Evolutionary conservation across 92 coral and sea anemone species (phyloP), one percentile per base, ranked within the genome.

Genomic region (Paragorgia papillata): DNA sequence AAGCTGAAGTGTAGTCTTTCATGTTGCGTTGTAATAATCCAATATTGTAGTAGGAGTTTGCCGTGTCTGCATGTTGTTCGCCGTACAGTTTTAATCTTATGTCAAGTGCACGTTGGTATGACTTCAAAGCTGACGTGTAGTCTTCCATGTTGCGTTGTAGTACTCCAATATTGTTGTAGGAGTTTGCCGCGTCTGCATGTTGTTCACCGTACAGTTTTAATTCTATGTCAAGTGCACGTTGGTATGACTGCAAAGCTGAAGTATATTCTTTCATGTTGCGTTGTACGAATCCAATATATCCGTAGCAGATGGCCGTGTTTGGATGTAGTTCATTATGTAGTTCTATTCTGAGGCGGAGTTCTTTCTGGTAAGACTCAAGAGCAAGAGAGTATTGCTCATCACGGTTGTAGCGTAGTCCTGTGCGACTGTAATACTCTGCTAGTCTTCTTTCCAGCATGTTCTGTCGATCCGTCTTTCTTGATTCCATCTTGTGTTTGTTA

Each of bases 1-100:
- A 39, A 28, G 81, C 81, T 19, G 69, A 58, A 0, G 7, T n/a
- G 60, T 19, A 43, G 59, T 76, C 73, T 18, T 30, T 44, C 0
- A 76, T 37, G 43, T 37, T 10, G 6, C 10, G 4, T 37, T 37
- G 43, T 37, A 37, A 4, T 4, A 37, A 4, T 62, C 41, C 68
- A 0, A 31, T 62, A 31, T 50, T 27, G 25, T 37, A 10, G 27
- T 81, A 73, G 41, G 73, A 59, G 39, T 25, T n/a, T 22, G 80
- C 85, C 14, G 85, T 73, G 17, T 59, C 39, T 44, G 18, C n/a
- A 25, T 61, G 66, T 7, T 29, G 5, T 25, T 73, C 50, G 14
- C 85, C 85, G 2, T 46, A 27, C 17, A 48, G 15, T 33, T 73
- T 41, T 21, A 81, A 3, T 21, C 80, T 61, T 15, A 81, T 61